Evolutionary conservation across 1,140 invertebrate species (phyloP), one percentile per base, ranked within the genome.

Genomic region (Manduca sexta): DNA sequence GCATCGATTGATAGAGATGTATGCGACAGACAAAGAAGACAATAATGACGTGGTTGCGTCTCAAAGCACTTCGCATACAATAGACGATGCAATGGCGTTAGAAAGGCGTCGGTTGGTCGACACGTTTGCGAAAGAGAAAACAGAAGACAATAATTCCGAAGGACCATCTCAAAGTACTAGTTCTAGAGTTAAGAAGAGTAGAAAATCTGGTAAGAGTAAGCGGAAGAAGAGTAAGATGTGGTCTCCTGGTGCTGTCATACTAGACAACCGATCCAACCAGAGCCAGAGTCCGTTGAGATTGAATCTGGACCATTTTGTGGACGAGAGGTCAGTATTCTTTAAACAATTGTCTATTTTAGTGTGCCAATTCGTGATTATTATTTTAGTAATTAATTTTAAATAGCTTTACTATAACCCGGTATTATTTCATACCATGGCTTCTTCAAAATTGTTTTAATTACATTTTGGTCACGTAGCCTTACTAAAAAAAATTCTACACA

Each of bases 281-380:
- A 69, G 52, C 31, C 72, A 70, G 37, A 75, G 53, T 30, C 74
- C 84, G 2, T 60, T 87, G 33, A 77, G 69, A 50, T 64, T 87
- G 46, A 83, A 87, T 63, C 69, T 86, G 60, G 85, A 86, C 38
- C 83, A 85, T 58, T 75, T 83, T 52, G 79, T 86, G 42, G 85
- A 86, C 45, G 80, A 86, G 45, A 80, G 81, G 84, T 85, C 33
- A 73, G 68, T 53, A 13, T 53, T 30, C 21, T 8, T 15, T 17
- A 46, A 21, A 18, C 7, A n/a, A 29, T 29, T 42, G 13, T 18
- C 10, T 21, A 41, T 11, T 21, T n/a, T 21, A 18, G 16, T 41
- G n/a, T n/a, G n/a, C n/a, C n/a, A n/a, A n/a, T n/a, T n/a, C n/a
- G n/a, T n/a, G n/a, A n/a, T n/a, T n/a, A n/a, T n/a, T n/a, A n/a